These are phyloP conservation scores for Caenorhabditis inopinata DNA, from an alignment of 1,140 invertebrate species.

Conservation along the genomic window DNA sequence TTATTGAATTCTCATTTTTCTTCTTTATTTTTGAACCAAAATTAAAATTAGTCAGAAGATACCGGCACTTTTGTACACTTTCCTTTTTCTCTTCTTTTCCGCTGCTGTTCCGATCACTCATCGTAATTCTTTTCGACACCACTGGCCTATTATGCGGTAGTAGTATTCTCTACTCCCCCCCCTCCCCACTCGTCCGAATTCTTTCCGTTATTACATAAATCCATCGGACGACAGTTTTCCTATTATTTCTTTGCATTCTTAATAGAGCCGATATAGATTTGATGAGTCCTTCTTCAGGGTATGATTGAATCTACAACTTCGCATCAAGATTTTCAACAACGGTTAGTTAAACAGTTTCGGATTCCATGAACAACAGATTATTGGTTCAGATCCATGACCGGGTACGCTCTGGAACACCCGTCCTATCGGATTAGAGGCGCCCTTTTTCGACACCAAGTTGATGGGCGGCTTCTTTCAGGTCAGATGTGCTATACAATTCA, in stretches of 20 bases:
- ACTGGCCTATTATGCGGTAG: neutral
- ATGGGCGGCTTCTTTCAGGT: slow-evolving; percentile 40
- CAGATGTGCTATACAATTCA: no score
- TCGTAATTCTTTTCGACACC: slow-evolving; percentile 20
- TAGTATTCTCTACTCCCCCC: neutral
- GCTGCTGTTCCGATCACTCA: slow-evolving; percentile 1
- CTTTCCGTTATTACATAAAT: no score
- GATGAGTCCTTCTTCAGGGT: no score
- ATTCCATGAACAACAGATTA: neutral
- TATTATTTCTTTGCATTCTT: neutral
- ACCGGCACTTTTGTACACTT: neutral
- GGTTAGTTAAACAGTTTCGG: neutral
- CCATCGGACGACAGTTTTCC: neutral
- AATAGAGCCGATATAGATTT: no score
- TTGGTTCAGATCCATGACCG: slow-evolving; percentile 3
- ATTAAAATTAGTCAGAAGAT: slow-evolving; percentile 13
- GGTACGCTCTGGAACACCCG: slow-evolving; percentile 10
- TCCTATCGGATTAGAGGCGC: slow-evolving; percentile 1
- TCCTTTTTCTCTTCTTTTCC: neutral
- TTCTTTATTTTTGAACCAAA: neutral
- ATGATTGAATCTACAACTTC: slow-evolving; percentile 34
- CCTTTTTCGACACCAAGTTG: neutral
- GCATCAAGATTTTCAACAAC: slow-evolving; percentile 32
- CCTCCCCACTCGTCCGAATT: neutral
- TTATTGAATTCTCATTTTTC: neutral